Conservation (phyloP, 2,113 vertebrate species). For the Boulengeromyrus knoepffleri region DNA sequence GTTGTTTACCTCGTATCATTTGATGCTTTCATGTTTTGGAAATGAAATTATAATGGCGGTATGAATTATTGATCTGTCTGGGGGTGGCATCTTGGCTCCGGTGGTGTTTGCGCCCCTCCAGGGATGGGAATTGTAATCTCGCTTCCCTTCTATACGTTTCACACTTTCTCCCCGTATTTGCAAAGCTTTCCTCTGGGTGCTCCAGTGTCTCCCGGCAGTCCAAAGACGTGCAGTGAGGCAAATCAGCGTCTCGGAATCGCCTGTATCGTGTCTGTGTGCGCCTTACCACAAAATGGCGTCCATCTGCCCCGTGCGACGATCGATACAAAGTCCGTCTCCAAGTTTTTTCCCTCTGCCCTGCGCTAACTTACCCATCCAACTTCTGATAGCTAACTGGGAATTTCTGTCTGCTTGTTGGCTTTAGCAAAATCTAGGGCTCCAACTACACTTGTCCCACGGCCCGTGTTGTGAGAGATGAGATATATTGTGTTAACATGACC, state of each 20-base stretch:
- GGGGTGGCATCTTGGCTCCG: neutral
- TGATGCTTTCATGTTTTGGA: neutral
- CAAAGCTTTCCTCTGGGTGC: neutral
- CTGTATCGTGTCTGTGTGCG: neutral
- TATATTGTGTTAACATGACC: neutral
- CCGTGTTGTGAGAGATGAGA: neutral
- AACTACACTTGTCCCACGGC: neutral
- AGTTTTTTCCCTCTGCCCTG: neutral
- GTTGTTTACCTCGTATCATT: neutral
- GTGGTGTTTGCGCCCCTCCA: neutral
- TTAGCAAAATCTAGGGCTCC: neutral
- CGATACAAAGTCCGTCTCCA: neutral
- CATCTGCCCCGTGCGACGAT: neutral
- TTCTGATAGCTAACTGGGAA: neutral
- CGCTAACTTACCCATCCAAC: neutral
- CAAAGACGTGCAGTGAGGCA: neutral
- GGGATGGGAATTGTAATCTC: neutral
- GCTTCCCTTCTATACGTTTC: neutral
- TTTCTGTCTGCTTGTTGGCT: neutral
- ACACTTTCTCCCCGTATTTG: neutral
- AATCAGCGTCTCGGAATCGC: neutral
- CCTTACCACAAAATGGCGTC: neutral
- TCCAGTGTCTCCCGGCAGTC: neutral
- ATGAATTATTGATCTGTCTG: neutral
- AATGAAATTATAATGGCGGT: neutral